Evolutionary conservation across 2,797 vertebrate species (phyloP), one percentile per base, ranked within the genome.

Genomic region (Capromys pilorides): DNA sequence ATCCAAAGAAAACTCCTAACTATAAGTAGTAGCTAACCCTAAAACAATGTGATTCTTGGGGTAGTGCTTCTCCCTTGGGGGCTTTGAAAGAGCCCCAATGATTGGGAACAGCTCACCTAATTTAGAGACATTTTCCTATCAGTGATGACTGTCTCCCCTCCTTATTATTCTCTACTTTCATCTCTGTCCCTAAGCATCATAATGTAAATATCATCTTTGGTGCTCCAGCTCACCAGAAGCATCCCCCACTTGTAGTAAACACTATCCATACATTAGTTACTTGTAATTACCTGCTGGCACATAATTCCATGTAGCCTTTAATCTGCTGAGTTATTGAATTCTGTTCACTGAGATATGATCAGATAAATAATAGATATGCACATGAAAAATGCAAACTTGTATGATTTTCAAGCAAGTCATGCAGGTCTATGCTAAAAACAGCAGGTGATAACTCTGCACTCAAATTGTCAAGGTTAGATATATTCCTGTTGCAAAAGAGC

Each of bases 131-230:
- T 96, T 90, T 94, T 71, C 94, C 96, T 96, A 79, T 97, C 91
- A 96, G 73, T 97, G 98, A 95, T 95, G 81, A 96, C 66, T 97
- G 92, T 96, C 87, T 93, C 90, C 93, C 94, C 91, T 95, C 88
- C 93, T 97, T 96, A 88, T 94, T 94, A 97, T 97, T 82, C 95
- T 97, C 97, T 97, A 94, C 93, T 97, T 97, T 98, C 97, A 93
- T 95, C 96, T 97, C 94, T 96, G 86, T 93, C 94, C 96, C 89
- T 96, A 97, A 97, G 95, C 84, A 90, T 93, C 61, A 95, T 96
- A 97, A 97, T 98, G 98, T 98, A 98, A 98, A 98, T 98, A 98
- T 95, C 97, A 98, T 97, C 96, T 95, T 96, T 73, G 73, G 22
- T 96, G 92, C 97, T 96, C 94, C 93, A 97, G 97, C 95, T 98